These are phyloP conservation scores for Condylura cristata DNA, from an alignment of 2,113 vertebrate genomes.

Conservation along the genomic window DNA sequence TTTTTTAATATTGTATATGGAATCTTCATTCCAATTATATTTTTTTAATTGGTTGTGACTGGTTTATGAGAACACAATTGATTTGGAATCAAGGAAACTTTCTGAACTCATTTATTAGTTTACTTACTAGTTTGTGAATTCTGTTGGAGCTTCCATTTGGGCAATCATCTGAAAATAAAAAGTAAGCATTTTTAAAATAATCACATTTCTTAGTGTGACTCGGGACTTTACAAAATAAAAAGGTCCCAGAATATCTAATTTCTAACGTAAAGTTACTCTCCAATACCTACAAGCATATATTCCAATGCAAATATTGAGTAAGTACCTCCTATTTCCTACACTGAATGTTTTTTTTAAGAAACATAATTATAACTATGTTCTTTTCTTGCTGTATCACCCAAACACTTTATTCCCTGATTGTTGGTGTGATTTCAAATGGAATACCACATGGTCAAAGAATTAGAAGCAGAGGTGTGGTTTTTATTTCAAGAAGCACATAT, in stretches of 20 bases:
- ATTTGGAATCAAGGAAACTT: slow-evolving; percentile 11
- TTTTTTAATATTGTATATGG: background rate
- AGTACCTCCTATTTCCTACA: background rate
- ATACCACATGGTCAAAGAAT: background rate
- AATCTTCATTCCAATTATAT: background rate
- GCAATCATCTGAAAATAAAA: slow-evolving; percentile 17
- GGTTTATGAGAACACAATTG: background rate
- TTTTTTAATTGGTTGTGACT: background rate
- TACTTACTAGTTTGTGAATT: background rate
- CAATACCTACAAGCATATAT: background rate
- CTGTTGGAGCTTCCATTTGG: background rate
- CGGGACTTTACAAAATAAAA: slow-evolving; percentile 17
- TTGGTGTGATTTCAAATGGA: background rate
- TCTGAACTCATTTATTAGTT: slow-evolving; percentile 11
- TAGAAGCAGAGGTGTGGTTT: background rate
- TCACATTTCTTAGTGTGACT: background rate
- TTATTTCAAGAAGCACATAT: background rate
- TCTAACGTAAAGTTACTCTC: slow-evolving; percentile 36
- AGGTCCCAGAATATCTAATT: background rate
- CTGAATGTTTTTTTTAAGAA: background rate
- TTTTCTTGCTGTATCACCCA: background rate
- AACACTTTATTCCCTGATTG: background rate
- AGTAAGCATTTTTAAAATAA: background rate
- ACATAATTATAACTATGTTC: background rate
- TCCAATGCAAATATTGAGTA: background rate